A percentile compares a stretch with the other conserved stretches of the same genome.
Evolutionary conservation across 2,888 invertebrate genomes (phyloP).

Genomic region (Agriopis leucophaearia): DNA sequence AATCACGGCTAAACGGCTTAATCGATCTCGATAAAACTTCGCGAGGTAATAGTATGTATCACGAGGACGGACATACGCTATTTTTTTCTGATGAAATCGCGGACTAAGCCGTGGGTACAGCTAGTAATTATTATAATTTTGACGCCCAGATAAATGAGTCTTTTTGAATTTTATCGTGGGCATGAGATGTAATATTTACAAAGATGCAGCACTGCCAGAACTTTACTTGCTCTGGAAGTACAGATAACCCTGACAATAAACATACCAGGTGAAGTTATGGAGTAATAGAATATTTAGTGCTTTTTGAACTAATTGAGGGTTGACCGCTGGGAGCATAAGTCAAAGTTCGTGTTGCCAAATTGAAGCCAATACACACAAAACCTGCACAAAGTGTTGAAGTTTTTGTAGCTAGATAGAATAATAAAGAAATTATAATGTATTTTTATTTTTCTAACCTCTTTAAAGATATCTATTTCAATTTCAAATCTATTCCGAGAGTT

Average conservation of each 20-base stretch:
- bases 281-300: slow-evolving; percentile 37
- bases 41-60: too few species aligned
- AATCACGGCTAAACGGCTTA: too few species aligned
- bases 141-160: not conserved
- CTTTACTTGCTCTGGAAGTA: slow-evolving; percentile 14
- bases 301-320: slow-evolving; percentile 36
- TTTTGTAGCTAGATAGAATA: too few species aligned
- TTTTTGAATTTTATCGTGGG: not conserved
- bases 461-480: too few species aligned
- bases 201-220: slow-evolving; percentile 6
- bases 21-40: too few species aligned
- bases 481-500: too few species aligned
- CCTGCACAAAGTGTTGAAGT: not conserved
- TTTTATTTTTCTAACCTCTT: too few species aligned
- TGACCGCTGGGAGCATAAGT: slow-evolving; percentile 27
- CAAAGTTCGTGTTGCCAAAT: slow-evolving; percentile 22
- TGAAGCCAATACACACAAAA: not conserved
- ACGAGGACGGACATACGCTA: too few species aligned
- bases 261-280: slow-evolving; percentile 39
- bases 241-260: slow-evolving; percentile 40
- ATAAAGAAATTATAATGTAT: too few species aligned
- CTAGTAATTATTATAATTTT: too few species aligned
- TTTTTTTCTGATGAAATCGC: too few species aligned
- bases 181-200: not conserved
- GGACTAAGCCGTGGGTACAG: too few species aligned